phyloP scores from a whole-genome alignment of 2,888 invertebrate species.

The Heliconius hortense region DNA sequence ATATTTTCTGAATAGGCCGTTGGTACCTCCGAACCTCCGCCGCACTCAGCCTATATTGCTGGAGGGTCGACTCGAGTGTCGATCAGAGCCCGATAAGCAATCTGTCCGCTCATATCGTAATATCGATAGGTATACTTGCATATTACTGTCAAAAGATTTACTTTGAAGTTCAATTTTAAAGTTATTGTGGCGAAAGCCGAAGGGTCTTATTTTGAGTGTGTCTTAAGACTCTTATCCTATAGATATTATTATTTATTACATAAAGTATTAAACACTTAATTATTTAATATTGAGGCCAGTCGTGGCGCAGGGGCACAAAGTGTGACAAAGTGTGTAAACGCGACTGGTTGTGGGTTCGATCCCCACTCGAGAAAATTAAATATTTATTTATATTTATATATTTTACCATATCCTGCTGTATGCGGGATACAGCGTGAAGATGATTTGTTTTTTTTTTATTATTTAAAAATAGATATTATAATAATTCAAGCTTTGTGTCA shows the following conservation, averaged over 20 bases:
- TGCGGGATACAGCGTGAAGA: no score
- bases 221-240: slow-evolving; percentile 3
- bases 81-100: slow-evolving; percentile 48
- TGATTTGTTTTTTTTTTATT: no score
- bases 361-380: no score
- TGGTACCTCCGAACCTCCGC: slow-evolving; percentile 35
- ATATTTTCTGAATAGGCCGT: slow-evolving; percentile 44
- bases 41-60: slow-evolving; percentile 48
- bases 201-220: not conserved
- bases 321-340: no score
- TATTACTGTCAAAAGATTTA: slow-evolving; percentile 21
- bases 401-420: no score
- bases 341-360: no score
- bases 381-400: no score
- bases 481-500: not conserved
- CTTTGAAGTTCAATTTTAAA: slow-evolving; percentile 13
- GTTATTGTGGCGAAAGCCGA: not conserved
- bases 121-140: slow-evolving; percentile 11
- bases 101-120: slow-evolving; percentile 46
- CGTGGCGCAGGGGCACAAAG: not conserved
- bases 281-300: not conserved
- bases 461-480: not conserved
- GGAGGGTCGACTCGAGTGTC: slow-evolving; percentile 50
- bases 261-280: not conserved
- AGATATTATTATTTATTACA: not conserved